Base-by-base conservation (phyloP, 2,888 invertebrate genomes). In the Callyntrura sp. region DNA sequence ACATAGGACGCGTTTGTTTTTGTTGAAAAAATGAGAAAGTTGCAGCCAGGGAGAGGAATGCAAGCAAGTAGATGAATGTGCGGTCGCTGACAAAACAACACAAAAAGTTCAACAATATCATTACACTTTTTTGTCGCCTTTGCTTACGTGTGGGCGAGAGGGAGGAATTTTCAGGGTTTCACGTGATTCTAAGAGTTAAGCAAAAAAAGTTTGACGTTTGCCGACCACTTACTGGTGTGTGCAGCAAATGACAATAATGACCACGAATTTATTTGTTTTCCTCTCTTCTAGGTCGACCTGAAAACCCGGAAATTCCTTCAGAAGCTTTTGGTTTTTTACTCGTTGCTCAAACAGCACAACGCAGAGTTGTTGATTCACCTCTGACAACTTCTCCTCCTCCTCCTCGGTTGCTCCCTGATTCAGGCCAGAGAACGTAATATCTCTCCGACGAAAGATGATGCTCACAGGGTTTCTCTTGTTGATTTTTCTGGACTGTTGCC, bases 181-280 rank as follows among this genome's bases (percentile, higher is more conserved):
- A 35, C 35, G 35, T 35, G 35, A 35, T 35, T 35, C 35, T 35
- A 4, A 6, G 35, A 35, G 6, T 35, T 4, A 35, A 35, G 35
- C 35, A 35, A 35, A 35, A 35, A 35, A 35, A 35, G 6, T 51
- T 51, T 60, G 60, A 60, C 20, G n/a, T 60, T 60, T 20, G n/a
- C 17, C 17, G 60, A n/a, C 12, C 51, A n/a, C 51, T 35, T 35
- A 35, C 35, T 35, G 35, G 14, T 14, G 9, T 51, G 51, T 51
- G n/a, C 12, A 51, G 51, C 51, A 51, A n/a, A 51, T 51, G 60
- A 60, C 17, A n/a, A 60, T n/a, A 20, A 20, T 60, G 60, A 60
- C 17, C 17, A 60, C 17, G 60, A 60, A 60, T 20, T 20, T 60
- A 60, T 60, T 60, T 60, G 60, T 60, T n/a, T 60, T 1, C 17